Conservation (phyloP, 2,888 invertebrate genomes). For the Timema cristinae region DNA sequence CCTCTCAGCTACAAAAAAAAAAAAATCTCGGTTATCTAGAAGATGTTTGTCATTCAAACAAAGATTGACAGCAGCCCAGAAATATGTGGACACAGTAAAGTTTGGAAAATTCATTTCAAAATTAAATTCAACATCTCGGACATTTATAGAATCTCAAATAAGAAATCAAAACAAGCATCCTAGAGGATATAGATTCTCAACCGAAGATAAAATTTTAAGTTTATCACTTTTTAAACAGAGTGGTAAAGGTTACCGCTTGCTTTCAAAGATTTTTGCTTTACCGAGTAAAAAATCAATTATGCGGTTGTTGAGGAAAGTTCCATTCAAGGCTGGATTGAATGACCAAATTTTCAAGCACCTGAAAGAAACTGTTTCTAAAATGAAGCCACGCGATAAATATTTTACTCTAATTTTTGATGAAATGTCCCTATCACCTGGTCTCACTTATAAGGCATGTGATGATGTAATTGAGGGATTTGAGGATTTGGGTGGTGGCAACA, state of each 20-base stretch:
- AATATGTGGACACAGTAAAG: not conserved
- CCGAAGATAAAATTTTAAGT: not conserved
- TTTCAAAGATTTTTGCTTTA: not conserved
- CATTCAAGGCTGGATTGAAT: not conserved
- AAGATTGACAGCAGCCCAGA: too few species aligned
- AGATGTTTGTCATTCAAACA: too few species aligned
- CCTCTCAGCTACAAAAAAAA: too few species aligned
- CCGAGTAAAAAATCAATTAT: not conserved
- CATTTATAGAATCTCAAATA: slow-evolving; percentile 13
- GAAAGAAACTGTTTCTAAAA: not conserved
- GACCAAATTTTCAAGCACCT: slow-evolving; percentile 1
- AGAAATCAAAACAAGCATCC: not conserved
- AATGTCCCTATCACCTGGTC: not conserved
- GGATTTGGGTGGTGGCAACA: not conserved
- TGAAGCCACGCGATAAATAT: not conserved
- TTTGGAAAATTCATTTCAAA: not conserved
- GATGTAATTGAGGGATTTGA: not conserved
- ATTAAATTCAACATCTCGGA: not conserved
- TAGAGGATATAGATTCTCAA: not conserved
- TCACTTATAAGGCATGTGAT: not conserved
- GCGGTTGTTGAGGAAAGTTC: not conserved
- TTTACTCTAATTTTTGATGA: not conserved
- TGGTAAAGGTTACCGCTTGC: not conserved
- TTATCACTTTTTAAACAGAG: slow-evolving; percentile 4
- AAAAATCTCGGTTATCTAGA: too few species aligned